Evolutionary conservation across 2,888 invertebrate species (phyloP), one percentile per base, ranked within the genome.

Genomic region (Brachyopa scutellaris): DNA sequence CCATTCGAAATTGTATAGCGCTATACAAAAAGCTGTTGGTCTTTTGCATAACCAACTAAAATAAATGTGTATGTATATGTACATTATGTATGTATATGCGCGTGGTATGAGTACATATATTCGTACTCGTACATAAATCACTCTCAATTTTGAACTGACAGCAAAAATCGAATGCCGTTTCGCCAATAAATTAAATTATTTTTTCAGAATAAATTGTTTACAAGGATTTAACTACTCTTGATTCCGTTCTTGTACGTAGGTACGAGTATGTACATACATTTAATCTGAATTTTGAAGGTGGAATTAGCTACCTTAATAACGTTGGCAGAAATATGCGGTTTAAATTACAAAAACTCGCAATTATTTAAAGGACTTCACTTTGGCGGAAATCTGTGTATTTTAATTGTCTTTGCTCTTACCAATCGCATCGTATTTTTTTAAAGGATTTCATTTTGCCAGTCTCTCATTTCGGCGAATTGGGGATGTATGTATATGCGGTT

Each of bases 341-440:
- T n/a, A n/a, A n/a, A n/a, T n/a, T n/a, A 73, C 53, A 53, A 51
- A 57, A 49, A 53, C 59, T 55, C 45, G 66, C 51, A 73, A 78
- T 61, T 66, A 53, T 78, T 78, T 61, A 78, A 78, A 78, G 78
- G 73, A 73, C 73, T 66, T 78, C 42, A 73, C 45, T 66, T 73
- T 59, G 40, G 57, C 40, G 40, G 19, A 38, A 57, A 57, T 69
- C 57, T 49, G 57, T 13, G 36, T 47, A 15, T 69, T 26, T 69
- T 57, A 2, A n/a, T 59, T 47, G 15, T 36, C 17, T 40, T 53
- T 45, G 33, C 64, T 26, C 23, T 45, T 64, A 7, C 26, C n/a
- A 45, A 17, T 17, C n/a, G 13, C 6, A 11, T 17, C n/a, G 45
- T 23, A 15, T 23, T 40, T 49, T 51, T 33, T 51, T 57, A 11